These are phyloP conservation scores for Dendrolimus kikuchii DNA, from an alignment of 1,140 invertebrate species.

Conservation along the genomic window DNA sequence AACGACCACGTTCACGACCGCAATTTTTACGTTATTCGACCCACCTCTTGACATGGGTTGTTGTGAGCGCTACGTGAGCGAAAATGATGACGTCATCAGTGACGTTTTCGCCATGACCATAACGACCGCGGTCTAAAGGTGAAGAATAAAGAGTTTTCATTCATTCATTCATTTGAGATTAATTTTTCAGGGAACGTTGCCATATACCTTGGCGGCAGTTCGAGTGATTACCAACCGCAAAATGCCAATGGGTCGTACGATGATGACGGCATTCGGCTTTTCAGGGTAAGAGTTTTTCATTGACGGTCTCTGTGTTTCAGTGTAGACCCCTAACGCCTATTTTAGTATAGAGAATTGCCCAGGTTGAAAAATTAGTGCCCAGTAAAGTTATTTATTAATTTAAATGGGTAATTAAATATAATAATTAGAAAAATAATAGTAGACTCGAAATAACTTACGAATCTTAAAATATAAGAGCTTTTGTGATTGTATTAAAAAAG, in stretches of 20 bases:
- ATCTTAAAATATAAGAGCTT: no score
- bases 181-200: constrained; percentile 71
- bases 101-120: no score
- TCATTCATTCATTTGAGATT: background rate
- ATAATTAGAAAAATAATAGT: background rate
- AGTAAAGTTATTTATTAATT: background rate
- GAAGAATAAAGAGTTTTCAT: no score
- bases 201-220: constrained; percentile 76
- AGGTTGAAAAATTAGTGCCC: no score
- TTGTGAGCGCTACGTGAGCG: no score
- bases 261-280: constrained; percentile 76
- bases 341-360: background rate
- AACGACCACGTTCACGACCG: no score
- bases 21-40: no score
- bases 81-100: no score
- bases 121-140: no score
- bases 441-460: background rate
- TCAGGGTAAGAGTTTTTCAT: constrained; percentile 70
- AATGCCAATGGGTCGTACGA: constrained; percentile 76
- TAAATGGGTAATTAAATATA: background rate
- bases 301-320: background rate
- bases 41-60: no score
- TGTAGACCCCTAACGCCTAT: background rate
- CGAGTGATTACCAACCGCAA: constrained; percentile 74
- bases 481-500: no score